phyloP scores from a whole-genome alignment of 2,888 invertebrate species.

The Archips crataeganus region DNA sequence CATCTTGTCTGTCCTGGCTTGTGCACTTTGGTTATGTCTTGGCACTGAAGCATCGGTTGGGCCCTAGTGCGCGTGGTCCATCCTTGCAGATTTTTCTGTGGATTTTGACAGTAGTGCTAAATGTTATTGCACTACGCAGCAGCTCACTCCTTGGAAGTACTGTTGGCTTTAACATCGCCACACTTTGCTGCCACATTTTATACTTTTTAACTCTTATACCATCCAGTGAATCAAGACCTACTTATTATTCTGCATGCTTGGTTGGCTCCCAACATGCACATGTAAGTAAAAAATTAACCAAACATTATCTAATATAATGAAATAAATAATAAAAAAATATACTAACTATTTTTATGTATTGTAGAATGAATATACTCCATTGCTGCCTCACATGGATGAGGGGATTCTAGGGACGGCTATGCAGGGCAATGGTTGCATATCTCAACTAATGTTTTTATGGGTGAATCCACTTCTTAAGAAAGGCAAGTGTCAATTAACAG shows the following conservation, averaged over 20 bases:
- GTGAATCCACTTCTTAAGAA: conserved; percentile 93
- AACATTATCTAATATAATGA: not conserved
- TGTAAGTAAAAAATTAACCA: conserved; percentile 65
- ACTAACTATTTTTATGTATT: conserved; percentile 43
- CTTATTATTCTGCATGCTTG: conserved; percentile 78
- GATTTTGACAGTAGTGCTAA: conserved; percentile 88
- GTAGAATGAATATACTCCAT: conserved; percentile 87
- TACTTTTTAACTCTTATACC: conserved; percentile 91
- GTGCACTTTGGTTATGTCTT: conserved; percentile 92
- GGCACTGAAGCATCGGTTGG: conserved; percentile 87
- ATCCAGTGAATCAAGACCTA: conserved; percentile 78
- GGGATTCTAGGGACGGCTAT: conserved; percentile 92
- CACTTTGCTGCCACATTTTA: conserved; percentile 87
- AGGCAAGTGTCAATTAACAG: conserved; percentile 70
- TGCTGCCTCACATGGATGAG: conserved; percentile 89
- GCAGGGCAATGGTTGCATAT: conserved; percentile 89
- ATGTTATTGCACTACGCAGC: conserved; percentile 89
- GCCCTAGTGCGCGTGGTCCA: conserved; percentile 91
- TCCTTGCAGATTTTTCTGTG: conserved; percentile 88
- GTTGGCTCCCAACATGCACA: conserved; percentile 82
- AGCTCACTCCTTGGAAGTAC: conserved; percentile 81
- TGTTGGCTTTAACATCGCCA: conserved; percentile 87
- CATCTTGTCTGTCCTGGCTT: conserved; percentile 92
- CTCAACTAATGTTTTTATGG: conserved; percentile 94
- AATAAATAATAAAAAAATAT: not conserved